Base-by-base conservation (phyloP, 1,140 invertebrate genomes). In the Drosophila ercepeae region DNA sequence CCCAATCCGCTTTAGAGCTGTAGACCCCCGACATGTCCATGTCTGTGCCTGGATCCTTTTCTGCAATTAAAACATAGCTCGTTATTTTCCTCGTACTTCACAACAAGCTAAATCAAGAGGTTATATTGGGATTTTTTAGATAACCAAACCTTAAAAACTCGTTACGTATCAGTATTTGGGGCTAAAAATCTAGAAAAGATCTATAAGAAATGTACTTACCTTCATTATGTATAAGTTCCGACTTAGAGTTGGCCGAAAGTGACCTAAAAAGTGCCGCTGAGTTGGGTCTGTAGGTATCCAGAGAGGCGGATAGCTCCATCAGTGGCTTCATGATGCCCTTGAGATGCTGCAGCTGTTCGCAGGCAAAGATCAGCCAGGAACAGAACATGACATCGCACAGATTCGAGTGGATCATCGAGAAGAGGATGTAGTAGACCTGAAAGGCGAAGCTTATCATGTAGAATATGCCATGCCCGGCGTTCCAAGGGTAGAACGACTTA, bases 271-370 rank as follows among this genome's bases (percentile, higher is more conserved):
- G 91, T 34, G 96, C 95, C 3, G 95, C 94, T 27, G 95, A 95
- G 81, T 96, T 95, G 0, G 95, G 95, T 13, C 96, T 93, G 69
- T 96, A 95, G 0, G 95, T 96, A 73, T 97, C 96, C 64, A 96
- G 90, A 0, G 95, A 94, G 1, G 96, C 95, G 13, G 95, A 96
- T 0, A 97, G 92, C 76, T 97, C 96, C 95, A 97, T 96, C 18
- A 97, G 89, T 0, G 96, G 96, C 70, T 96, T 96, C 94, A 97
- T 94, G 39, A 97, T 97, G 42, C 95, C 95, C 55, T 97, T 97
- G 4, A 97, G 90, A 92, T 97, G 96, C 81, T 96, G 95, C 8
- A 97, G 89, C 78, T 97, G 96, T 76, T 97, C 96, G 72, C 96
- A 97, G 0, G 96, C 95, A 69, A 96, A 96, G 25, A 97, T 94